Evolutionary conservation across 1,140 invertebrate species (phyloP).

Genomic region (Dendrolimus kikuchii): DNA sequence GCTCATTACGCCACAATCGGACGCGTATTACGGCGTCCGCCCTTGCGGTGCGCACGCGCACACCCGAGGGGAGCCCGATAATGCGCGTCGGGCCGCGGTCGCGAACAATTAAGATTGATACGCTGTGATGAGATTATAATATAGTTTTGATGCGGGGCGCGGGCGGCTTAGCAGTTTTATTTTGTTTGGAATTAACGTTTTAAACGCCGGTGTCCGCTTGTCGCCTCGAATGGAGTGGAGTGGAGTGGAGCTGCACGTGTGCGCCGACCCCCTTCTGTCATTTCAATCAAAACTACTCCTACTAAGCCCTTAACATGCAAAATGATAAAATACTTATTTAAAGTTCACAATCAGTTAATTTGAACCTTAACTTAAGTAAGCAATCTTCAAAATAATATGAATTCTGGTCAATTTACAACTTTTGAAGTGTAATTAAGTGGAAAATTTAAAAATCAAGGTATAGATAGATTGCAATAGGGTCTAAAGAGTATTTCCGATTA

Average conservation of each 20-base stretch:
- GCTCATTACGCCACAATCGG: slow-evolving; percentile 13
- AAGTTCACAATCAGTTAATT: too few species aligned
- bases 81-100: slow-evolving; percentile 22
- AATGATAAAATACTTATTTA: not conserved
- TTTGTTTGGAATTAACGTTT: slow-evolving; percentile 18
- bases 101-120: slow-evolving; percentile 42
- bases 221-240: slow-evolving; percentile 9
- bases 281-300: not conserved
- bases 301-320: not conserved
- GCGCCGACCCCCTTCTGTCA: not conserved
- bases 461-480: too few species aligned
- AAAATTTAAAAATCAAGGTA: too few species aligned
- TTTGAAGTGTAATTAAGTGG: too few species aligned
- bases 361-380: too few species aligned
- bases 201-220: slow-evolving; percentile 1
- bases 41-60: too few species aligned
- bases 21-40: slow-evolving; percentile 9
- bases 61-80: slow-evolving; percentile 11
- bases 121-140: slow-evolving; percentile 51
- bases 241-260: not conserved
- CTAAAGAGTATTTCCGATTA: too few species aligned
- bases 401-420: too few species aligned
- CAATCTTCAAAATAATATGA: too few species aligned
- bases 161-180: slow-evolving; percentile 15
- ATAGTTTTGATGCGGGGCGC: slow-evolving; percentile 27